Evolutionary conservation across 35 echinoderm and acorn worm species (phyloP).

Genomic region (Patiria miniata): DNA sequence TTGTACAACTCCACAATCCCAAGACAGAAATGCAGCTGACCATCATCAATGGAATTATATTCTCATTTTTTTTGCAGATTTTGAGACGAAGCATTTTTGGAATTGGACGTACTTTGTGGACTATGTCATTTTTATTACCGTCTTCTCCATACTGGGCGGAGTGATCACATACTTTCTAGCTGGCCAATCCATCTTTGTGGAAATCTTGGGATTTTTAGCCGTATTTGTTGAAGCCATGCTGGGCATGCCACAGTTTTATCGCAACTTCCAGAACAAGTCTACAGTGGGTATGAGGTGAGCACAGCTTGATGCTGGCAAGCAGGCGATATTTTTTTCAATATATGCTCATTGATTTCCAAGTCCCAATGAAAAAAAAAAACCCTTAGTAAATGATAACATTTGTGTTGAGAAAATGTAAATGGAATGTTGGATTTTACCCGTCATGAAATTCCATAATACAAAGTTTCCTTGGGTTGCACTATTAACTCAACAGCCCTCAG

Average conservation of each 20-base stretch:
- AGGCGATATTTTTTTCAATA: not conserved
- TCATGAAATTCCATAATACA: too few relatives aligned
- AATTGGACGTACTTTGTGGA: constrained; percentile 91
- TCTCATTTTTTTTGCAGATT: constrained; percentile 70
- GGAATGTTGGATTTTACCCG: too few relatives aligned
- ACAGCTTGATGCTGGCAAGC: too few relatives aligned
- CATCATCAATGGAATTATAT: not conserved
- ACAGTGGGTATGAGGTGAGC: constrained; percentile 96
- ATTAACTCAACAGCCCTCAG: too few relatives aligned
- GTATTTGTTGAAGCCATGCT: constrained; percentile 96
- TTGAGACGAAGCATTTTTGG: constrained; percentile 91
- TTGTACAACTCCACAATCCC: too few relatives aligned
- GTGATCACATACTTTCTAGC: constrained; percentile 62
- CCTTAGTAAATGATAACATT: not conserved
- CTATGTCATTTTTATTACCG: constrained; percentile 75
- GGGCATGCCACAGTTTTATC: constrained; percentile 93
- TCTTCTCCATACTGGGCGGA: constrained; percentile 69
- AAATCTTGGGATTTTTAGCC: constrained; percentile 86
- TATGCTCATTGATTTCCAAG: not conserved
- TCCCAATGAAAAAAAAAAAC: not conserved
- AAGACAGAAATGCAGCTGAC: too few relatives aligned
- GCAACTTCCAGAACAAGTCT: constrained; percentile 90
- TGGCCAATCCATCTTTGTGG: constrained; percentile 64
- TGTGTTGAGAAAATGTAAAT: too few relatives aligned
- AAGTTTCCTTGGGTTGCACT: too few relatives aligned